These are phyloP conservation scores for Probosciger aterrimus DNA, from an alignment of 2,113 vertebrate species.

Conservation along the genomic window DNA sequence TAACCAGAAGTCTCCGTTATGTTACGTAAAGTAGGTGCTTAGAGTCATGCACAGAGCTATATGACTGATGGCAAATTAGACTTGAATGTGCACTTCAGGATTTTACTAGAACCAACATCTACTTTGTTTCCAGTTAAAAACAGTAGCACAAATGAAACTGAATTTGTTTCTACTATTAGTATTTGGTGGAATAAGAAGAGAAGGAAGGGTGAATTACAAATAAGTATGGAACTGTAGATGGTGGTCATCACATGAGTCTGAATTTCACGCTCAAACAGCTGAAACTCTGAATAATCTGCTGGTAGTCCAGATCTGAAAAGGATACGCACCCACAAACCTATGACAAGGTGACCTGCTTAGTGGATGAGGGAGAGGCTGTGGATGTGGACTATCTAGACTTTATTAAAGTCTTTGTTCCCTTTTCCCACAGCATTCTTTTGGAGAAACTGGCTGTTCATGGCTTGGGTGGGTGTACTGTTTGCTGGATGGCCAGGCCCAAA, in stretches of 20 bases:
- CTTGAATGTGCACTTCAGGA: neutral
- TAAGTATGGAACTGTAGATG: neutral
- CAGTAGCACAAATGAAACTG: neutral
- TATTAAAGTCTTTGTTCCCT: neutral
- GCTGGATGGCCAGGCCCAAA: no score
- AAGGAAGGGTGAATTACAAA: neutral
- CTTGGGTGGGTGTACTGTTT: neutral
- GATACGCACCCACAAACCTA: neutral
- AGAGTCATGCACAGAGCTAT: neutral
- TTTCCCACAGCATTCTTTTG: neutral
- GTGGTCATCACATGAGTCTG: neutral
- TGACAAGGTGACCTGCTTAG: neutral
- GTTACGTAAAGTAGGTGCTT: neutral
- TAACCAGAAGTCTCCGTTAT: neutral
- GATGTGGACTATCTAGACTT: accelerated
- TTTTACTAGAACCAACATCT: neutral
- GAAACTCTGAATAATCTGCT: neutral
- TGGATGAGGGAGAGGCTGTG: neutral
- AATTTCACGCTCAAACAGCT: neutral
- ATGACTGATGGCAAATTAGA: neutral
- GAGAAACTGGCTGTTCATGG: neutral
- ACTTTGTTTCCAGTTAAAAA: neutral
- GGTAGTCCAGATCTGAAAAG: neutral
- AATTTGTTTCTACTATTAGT: neutral
- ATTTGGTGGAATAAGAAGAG: neutral